phyloP scores from a whole-genome alignment of 2,113 vertebrate species.

The Hyaena hyaena region DNA sequence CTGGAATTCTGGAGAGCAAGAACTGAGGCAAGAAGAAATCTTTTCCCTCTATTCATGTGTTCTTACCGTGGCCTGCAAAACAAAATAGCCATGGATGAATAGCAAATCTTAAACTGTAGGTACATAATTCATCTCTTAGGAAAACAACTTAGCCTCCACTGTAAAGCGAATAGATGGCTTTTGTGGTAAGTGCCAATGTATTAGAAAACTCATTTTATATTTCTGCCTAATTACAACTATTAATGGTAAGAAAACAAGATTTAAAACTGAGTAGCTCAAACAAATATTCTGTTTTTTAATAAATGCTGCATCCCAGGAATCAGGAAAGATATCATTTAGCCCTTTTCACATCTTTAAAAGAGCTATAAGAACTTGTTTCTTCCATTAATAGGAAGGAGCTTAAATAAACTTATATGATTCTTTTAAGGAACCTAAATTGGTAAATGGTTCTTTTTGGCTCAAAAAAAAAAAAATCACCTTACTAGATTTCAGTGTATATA shows the following conservation, averaged over 20 bases:
- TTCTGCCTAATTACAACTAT: constrained; percentile 27
- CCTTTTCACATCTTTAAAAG: not conserved
- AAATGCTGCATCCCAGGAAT: not conserved
- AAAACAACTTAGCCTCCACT: constrained; percentile 22
- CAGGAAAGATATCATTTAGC: not conserved
- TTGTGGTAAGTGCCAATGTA: not conserved
- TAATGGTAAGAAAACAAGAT: constrained; percentile 14
- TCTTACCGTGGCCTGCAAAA: constrained; percentile 66
- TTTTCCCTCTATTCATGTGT: constrained; percentile 83
- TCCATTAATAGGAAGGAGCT: not conserved
- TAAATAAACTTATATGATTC: not conserved
- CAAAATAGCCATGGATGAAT: not conserved
- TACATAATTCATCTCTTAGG: not conserved
- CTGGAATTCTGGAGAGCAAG: constrained; percentile 87
- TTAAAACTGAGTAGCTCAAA: not conserved
- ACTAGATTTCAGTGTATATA: not conserved
- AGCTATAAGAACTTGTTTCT: not conserved
- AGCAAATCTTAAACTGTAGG: not conserved
- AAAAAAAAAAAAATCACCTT: constrained; percentile 1
- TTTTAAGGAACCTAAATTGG: not conserved
- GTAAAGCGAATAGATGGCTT: not conserved
- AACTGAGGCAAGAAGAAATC: constrained; percentile 87
- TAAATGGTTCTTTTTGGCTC: not conserved
- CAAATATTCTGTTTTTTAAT: constrained; percentile 1
- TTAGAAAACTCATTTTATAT: not conserved